Conservation (phyloP, 2,888 invertebrate genomes). For the Tetragnatha montana region DNA sequence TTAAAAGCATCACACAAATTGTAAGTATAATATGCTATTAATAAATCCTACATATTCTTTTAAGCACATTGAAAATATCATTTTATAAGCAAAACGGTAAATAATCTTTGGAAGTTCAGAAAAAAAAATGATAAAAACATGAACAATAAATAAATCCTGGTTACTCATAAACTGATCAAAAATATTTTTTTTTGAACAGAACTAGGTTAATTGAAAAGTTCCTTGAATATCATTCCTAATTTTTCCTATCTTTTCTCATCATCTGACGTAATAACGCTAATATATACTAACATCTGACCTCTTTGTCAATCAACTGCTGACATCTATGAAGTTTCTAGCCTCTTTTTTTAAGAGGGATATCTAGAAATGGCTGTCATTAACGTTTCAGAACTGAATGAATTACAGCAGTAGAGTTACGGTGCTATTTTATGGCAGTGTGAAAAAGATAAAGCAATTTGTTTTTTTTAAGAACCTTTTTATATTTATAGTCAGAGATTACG, state of each 20-base stretch:
- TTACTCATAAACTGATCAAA: background rate
- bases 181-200: constrained; percentile 5
- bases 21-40: background rate
- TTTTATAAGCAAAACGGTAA: too few relatives aligned
- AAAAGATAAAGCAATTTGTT: background rate
- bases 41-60: background rate
- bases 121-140: too few relatives aligned
- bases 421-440: background rate
- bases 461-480: too few relatives aligned
- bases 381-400: constrained; percentile 10
- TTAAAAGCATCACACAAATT: background rate
- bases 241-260: constrained; percentile 23
- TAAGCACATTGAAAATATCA: too few relatives aligned
- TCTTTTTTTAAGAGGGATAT: background rate
- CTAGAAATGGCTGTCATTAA: background rate
- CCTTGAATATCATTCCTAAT: constrained; percentile 17
- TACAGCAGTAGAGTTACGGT: background rate
- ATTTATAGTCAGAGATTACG: too few relatives aligned
- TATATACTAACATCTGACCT: constrained; percentile 37
- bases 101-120: too few relatives aligned
- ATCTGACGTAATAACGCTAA: constrained; percentile 36
- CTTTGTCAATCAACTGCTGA: constrained; percentile 34
- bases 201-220: constrained; percentile 52
- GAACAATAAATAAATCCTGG: background rate
- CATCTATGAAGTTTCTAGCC: background rate